Evolutionary conservation across 2,113 vertebrate genomes (phyloP).

Genomic region (Sapajus apella): DNA sequence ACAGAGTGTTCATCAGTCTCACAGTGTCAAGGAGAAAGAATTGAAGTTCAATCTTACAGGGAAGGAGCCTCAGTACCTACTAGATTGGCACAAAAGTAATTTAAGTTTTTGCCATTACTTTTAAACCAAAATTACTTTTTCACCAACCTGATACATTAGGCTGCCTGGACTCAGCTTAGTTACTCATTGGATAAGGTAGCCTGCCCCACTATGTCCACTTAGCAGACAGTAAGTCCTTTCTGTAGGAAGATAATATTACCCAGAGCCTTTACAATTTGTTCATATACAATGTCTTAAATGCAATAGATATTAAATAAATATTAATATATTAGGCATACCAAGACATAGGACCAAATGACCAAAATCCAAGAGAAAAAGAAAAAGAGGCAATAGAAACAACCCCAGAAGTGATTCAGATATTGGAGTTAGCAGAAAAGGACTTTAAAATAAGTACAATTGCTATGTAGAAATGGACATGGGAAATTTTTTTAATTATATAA

Average conservation of each 20-base stretch:
- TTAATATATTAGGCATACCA: background rate
- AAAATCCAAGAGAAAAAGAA: background rate
- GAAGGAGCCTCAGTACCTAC: background rate
- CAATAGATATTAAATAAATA: background rate
- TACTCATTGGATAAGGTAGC: background rate
- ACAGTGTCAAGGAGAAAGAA: background rate
- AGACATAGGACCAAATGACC: background rate
- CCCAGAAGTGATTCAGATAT: background rate
- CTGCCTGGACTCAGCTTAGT: background rate
- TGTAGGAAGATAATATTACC: background rate
- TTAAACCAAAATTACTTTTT: no score
- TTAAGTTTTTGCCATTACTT: no score
- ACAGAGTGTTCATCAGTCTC: background rate
- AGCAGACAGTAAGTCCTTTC: background rate
- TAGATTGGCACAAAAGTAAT: no score
- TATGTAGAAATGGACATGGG: background rate
- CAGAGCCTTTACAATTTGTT: background rate
- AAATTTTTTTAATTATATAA: background rate
- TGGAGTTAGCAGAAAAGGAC: background rate
- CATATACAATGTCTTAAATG: background rate
- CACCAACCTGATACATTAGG: no score
- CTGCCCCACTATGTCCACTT: background rate
- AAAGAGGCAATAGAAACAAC: background rate
- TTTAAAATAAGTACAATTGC: background rate
- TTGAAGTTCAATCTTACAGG: background rate